Conservation (phyloP, 2,113 vertebrate species). For the Herpetotheres cachinnans region DNA sequence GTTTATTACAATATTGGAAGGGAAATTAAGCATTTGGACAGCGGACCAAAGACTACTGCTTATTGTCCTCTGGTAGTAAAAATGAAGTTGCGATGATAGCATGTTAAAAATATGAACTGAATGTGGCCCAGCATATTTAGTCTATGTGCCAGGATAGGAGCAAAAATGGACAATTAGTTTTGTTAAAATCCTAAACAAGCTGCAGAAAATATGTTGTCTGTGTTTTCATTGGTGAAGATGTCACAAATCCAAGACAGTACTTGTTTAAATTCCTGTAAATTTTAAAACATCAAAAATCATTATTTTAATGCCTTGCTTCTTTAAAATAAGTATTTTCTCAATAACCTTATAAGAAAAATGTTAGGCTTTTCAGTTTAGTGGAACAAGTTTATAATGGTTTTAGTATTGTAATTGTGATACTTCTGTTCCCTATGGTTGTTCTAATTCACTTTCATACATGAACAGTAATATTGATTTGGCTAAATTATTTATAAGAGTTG, state of each 20-base stretch:
- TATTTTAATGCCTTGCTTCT: background rate
- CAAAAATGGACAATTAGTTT: background rate
- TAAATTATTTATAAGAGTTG: constrained; percentile 6
- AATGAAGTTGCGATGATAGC: background rate
- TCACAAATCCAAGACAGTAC: background rate
- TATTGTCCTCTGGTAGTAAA: background rate
- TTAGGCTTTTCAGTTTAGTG: background rate
- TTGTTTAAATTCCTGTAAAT: background rate
- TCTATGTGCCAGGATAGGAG: background rate
- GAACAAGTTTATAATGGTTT: background rate
- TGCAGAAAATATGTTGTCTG: background rate
- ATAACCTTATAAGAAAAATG: background rate
- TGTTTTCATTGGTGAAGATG: background rate
- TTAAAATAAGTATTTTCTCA: background rate
- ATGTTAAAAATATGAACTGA: background rate
- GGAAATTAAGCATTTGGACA: background rate
- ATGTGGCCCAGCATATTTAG: background rate
- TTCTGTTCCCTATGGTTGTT: background rate
- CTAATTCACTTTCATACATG: background rate
- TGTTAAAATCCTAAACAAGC: background rate
- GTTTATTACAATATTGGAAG: background rate
- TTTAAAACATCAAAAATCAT: background rate
- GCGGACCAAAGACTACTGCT: background rate
- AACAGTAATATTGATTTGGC: background rate
- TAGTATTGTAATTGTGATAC: background rate